A percentile compares a stretch with the other conserved stretches of the same genome.
Evolutionary conservation across 2,113 vertebrate species (phyloP).

Genomic region (Paramormyrops kingsleyae): DNA sequence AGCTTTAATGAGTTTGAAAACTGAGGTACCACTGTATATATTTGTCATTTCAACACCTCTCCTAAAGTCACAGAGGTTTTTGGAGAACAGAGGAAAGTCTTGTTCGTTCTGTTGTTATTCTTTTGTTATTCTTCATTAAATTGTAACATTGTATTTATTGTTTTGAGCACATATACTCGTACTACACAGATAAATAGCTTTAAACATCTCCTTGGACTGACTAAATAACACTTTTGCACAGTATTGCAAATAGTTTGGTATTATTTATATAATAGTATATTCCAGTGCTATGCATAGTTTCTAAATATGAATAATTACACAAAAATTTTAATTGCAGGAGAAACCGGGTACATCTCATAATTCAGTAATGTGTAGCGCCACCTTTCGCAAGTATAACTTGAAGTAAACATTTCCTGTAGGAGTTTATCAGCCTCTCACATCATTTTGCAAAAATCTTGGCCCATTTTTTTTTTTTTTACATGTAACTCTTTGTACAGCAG

Average conservation of each 20-base stretch:
- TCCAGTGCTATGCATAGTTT: neutral
- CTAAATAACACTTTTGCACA: neutral
- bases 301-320: neutral
- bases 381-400: neutral
- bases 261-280: neutral
- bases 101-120: too few relatives aligned
- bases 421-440: neutral
- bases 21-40: too few relatives aligned
- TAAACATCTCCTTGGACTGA: neutral
- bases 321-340: neutral
- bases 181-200: neutral
- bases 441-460: neutral
- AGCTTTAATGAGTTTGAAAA: too few relatives aligned
- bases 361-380: neutral
- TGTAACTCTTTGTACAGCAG: neutral
- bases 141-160: neutral
- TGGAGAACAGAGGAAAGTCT: too few relatives aligned
- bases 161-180: too few relatives aligned
- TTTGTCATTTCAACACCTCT: neutral
- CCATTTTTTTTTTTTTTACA: neutral
- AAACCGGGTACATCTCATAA: neutral
- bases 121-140: too few relatives aligned
- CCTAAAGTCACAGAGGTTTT: neutral
- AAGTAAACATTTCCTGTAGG: neutral
- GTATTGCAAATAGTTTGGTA: neutral